Base-by-base conservation (phyloP, 2,113 vertebrate genomes). In the Mola mola region DNA sequence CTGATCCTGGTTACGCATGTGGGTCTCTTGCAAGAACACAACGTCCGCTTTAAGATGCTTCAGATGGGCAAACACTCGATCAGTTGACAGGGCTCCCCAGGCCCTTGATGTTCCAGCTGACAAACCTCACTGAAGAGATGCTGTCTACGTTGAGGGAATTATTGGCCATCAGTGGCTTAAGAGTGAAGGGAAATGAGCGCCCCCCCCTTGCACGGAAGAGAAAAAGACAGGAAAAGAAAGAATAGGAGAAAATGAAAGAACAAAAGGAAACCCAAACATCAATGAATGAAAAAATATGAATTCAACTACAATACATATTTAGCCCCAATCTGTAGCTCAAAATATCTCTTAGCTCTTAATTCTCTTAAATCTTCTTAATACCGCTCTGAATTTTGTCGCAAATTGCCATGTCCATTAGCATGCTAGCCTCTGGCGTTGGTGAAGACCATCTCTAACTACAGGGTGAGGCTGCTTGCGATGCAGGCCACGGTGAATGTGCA, bases 11-110 rank as follows among this genome's bases (percentile, higher is more conserved):
- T 21, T 52, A 6, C 50, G 19, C 50, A 61, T 28, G 1, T 48
- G 42, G n/a, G 57, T 61, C 26, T 61, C 57, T 8, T 61, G 57
- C 2, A 60, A n/a, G n/a, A n/a, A 47, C n/a, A 60, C 31, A 7
- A 37, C 0, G 6, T 60, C 31, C 5, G 42, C 20, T 19, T 37
- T 47, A 5, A 60, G 31, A 0, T 4, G 9, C 19, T 60, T 60
- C n/a, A 60, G 13, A 37, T 60, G 43, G 1, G 21, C 6, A 6
- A 60, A 48, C 8, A 60, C 17, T n/a, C 5, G 4, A 6, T 8
- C 38, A 1, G 3, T 41, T 41, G 8, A 10, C 8, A 19, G 16
- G n/a, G 4, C 6, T 29, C 17, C 16, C 22, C 33, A 16, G 19
- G 11, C 0, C 43, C 31, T 28, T 48, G 26, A 19, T 47, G 15